A percentile compares a stretch with the other conserved stretches of the same genome.
phyloP scores from a whole-genome alignment of 2,888 invertebrate genomes.

The Platypus cylindrus region DNA sequence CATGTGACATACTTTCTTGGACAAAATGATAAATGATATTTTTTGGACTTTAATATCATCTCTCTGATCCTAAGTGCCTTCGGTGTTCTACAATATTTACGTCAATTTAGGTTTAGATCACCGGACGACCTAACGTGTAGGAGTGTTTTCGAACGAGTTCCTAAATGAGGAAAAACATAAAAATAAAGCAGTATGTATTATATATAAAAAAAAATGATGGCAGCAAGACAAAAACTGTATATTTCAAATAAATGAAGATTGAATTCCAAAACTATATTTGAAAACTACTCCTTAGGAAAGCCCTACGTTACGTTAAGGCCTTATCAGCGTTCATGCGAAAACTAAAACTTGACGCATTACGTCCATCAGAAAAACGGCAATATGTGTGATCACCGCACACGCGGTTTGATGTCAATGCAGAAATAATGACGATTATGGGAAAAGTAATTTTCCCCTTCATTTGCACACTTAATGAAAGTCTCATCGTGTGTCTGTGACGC shows the following conservation, averaged over 20 bases:
- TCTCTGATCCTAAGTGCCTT: constrained; percentile 14
- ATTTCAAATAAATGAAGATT: too few species aligned
- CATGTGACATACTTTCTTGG: too few species aligned
- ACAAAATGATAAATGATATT: constrained; percentile 16
- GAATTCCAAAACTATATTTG: too few species aligned
- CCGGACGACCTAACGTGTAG: constrained; percentile 14
- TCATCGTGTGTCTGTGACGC: constrained; percentile 23
- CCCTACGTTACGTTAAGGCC: too few species aligned
- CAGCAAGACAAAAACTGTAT: too few species aligned
- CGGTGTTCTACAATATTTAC: constrained; percentile 17
- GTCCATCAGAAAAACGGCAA: constrained; percentile 30
- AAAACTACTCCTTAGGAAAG: too few species aligned
- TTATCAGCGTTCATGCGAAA: too few species aligned
- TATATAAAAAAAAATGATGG: too few species aligned
- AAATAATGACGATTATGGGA: constrained; percentile 41
- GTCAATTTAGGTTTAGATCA: constrained; percentile 18
- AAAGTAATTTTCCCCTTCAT: constrained; percentile 40
- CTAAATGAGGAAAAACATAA: too few species aligned
- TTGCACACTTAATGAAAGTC: constrained; percentile 40
- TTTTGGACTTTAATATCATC: constrained; percentile 13
- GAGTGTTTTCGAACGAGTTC: constrained; percentile 10
- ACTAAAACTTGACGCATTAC: constrained; percentile 11
- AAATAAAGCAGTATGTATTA: too few species aligned
- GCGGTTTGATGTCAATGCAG: constrained; percentile 35
- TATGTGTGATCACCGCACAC: constrained; percentile 30